phyloP scores from a whole-genome alignment of 2,888 invertebrate genomes.

The Rhagophthalmus giganteus region DNA sequence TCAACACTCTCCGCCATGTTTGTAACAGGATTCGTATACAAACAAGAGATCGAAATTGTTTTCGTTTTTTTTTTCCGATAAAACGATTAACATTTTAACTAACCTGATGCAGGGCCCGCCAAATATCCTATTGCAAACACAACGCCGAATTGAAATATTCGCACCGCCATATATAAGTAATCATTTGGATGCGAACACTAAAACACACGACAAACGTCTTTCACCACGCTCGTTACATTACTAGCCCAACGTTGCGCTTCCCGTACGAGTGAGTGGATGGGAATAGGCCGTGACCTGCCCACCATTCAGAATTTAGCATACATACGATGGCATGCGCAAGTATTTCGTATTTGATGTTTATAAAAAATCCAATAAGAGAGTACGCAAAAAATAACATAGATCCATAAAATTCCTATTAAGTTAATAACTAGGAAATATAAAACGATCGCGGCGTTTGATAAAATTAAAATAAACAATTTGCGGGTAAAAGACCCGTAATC shows the following conservation, averaged over 20 bases:
- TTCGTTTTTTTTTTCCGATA: conserved; percentile 35
- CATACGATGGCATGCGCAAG: conserved; percentile 40
- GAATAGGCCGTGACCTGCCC: conserved; percentile 39
- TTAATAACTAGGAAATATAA: too few relatives aligned
- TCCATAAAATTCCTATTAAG: too few relatives aligned
- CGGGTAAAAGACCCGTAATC: too few relatives aligned
- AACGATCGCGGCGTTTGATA: too few relatives aligned
- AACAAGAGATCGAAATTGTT: conserved; percentile 32
- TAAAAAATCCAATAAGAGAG: neutral
- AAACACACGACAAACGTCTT: conserved; percentile 45
- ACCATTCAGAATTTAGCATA: conserved; percentile 44
- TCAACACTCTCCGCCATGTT: conserved; percentile 46
- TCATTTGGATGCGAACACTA: conserved; percentile 62
- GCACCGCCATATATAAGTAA: conserved; percentile 78
- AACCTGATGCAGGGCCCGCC: conserved; percentile 45
- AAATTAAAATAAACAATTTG: too few relatives aligned
- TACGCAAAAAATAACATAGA: too few relatives aligned
- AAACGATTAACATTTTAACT: conserved; percentile 14
- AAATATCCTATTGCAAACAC: conserved; percentile 61
- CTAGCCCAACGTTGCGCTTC: conserved; percentile 48
- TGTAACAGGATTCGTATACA: conserved; percentile 35
- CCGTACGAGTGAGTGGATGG: conserved; percentile 56
- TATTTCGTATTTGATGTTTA: conserved; percentile 3
- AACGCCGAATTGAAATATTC: conserved; percentile 72
- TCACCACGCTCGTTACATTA: conserved; percentile 37